These are phyloP conservation scores for Drosophila gunungcola DNA, from an alignment of 1,140 invertebrate genomes.

Conservation along the genomic window DNA sequence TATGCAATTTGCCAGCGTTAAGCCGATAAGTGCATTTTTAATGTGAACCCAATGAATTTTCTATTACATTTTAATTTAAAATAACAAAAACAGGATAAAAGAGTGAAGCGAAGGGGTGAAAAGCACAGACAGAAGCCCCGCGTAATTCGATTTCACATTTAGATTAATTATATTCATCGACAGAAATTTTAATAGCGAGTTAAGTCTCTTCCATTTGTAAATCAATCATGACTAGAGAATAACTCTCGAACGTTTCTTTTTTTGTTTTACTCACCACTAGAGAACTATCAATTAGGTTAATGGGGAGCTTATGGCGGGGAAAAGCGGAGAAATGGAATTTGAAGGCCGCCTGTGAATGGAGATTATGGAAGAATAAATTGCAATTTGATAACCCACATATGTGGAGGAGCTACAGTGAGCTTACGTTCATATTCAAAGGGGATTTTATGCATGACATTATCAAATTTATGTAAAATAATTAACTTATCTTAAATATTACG, in stretches of 20 bases:
- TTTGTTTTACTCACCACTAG: constrained; percentile 6
- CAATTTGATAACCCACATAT: constrained; percentile 26
- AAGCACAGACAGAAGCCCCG: constrained; percentile 17
- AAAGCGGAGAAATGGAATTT: constrained; percentile 7
- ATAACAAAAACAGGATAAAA: constrained; percentile 58
- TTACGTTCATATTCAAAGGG: constrained; percentile 2
- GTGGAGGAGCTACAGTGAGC: constrained; percentile 2
- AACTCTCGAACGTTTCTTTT: constrained; percentile 19
- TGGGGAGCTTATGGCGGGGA: constrained; percentile 35
- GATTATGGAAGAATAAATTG: constrained; percentile 46
- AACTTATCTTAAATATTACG: not conserved
- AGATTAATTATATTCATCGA: constrained; percentile 77
- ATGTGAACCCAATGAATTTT: constrained; percentile 80
- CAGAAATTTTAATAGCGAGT: constrained; percentile 61
- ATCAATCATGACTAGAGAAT: constrained; percentile 70
- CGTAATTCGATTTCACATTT: constrained; percentile 79
- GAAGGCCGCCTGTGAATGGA: constrained; percentile 32
- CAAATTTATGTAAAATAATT: not conserved
- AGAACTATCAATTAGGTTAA: constrained; percentile 76
- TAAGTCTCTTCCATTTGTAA: constrained; percentile 58
- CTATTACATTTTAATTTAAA: constrained; percentile 83
- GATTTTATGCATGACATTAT: constrained; percentile 1
- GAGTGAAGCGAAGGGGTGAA: not conserved
- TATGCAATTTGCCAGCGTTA: constrained; percentile 72
- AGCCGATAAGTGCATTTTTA: constrained; percentile 83